These are phyloP conservation scores for Cassiopea andromeda DNA, from an alignment of 30 jellyfish, hydroid and myxozoan genomes.

Conservation along the genomic window DNA sequence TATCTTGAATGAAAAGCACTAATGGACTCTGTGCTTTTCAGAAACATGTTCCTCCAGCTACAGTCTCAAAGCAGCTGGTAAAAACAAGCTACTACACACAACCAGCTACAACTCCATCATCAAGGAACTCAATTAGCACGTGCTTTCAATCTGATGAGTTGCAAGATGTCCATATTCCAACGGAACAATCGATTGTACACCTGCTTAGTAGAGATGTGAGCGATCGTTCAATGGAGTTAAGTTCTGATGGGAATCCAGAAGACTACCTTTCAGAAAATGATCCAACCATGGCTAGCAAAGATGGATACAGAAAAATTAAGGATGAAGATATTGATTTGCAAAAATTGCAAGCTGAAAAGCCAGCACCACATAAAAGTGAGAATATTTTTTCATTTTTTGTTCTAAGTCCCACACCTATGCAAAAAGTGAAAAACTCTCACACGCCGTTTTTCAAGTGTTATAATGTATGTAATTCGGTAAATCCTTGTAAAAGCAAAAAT, in stretches of 20 bases:
- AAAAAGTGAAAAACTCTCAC: too few relatives aligned
- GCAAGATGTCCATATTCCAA: conserved; percentile 23
- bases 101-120: conserved; percentile 4
- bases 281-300: not conserved
- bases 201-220: not conserved
- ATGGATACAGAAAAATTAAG: not conserved
- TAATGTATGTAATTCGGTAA: too few relatives aligned
- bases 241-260: not conserved
- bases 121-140: conserved; percentile 16
- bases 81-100: not conserved
- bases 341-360: not conserved
- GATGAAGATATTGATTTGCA: not conserved
- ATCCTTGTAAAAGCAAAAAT: too few relatives aligned
- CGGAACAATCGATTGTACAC: conserved; percentile 9
- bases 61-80: not conserved
- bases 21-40: not conserved
- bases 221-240: not conserved
- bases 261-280: not conserved
- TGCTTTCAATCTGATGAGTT: conserved; percentile 24
- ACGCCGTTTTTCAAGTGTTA: too few relatives aligned
- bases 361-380: not conserved
- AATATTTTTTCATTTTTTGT: not conserved
- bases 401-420: too few relatives aligned
- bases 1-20: not conserved
- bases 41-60: not conserved